A percentile compares a stretch with the other conserved stretches of the same genome.
phyloP scores from a whole-genome alignment of 2,888 invertebrate genomes.

The Ichneumon xanthorius region DNA sequence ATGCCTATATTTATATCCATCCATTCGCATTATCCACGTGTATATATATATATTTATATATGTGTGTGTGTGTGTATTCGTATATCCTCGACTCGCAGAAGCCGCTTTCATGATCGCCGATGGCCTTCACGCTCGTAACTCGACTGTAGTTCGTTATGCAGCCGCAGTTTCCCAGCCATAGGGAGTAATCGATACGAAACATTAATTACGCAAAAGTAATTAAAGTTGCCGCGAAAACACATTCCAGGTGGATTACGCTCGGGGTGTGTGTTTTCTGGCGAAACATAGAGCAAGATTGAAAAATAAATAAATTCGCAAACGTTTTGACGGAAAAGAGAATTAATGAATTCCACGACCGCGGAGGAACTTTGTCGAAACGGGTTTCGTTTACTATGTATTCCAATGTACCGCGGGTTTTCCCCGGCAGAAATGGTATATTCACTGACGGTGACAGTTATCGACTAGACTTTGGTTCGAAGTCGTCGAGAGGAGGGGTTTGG shows the following conservation, averaged over 20 bases:
- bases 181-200: conserved; percentile 59
- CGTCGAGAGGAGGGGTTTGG: conserved; percentile 6
- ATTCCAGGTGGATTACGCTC: not conserved
- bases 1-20: conserved; percentile 36
- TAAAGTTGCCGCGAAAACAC: conserved; percentile 19
- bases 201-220: conserved; percentile 60
- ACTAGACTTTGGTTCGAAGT: not conserved
- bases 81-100: conserved; percentile 17
- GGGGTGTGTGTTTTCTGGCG: not conserved
- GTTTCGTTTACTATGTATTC: not conserved
- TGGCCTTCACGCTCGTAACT: conserved; percentile 58
- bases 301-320: not conserved
- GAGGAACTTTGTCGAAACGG: not conserved
- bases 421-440: not conserved
- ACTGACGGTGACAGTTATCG: conserved; percentile 11
- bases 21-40: conserved; percentile 17
- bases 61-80: not conserved
- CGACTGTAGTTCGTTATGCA: conserved; percentile 18
- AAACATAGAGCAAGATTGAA: not conserved
- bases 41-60: not conserved
- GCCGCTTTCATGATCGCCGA: conserved; percentile 48
- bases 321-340: conserved; percentile 19
- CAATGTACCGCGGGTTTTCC: not conserved
- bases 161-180: conserved; percentile 19
- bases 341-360: conserved; percentile 5